Percentiles rank a stretch among this genome's conserved stretches.
These are phyloP conservation scores for Castor canadensis DNA, from an alignment of 2,113 vertebrate species.

Conservation along the genomic window DNA sequence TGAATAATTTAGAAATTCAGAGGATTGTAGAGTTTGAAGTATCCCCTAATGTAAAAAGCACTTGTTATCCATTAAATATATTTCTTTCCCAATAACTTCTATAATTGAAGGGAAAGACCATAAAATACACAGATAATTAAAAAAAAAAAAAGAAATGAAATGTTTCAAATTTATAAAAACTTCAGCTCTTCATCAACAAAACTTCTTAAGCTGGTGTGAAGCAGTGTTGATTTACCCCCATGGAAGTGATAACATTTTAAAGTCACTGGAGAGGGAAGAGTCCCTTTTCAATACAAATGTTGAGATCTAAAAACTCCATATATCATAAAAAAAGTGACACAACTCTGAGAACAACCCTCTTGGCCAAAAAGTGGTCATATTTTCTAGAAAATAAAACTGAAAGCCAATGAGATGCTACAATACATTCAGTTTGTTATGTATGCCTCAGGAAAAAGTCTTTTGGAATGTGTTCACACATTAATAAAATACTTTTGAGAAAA, in stretches of 20 bases:
- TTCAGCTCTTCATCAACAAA: neutral
- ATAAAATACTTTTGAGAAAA: slow-evolving; percentile 3
- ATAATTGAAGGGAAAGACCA: neutral
- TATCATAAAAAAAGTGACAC: slow-evolving; percentile 1
- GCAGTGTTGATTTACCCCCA: neutral
- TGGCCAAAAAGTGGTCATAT: slow-evolving; percentile 15
- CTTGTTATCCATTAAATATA: neutral
- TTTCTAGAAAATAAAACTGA: slow-evolving; percentile 47
- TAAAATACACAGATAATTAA: neutral
- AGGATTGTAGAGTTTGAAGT: neutral
- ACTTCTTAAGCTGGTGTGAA: neutral
- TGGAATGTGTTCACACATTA: neutral
- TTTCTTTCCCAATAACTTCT: neutral
- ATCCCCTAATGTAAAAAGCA: neutral
- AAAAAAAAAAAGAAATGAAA: neutral
- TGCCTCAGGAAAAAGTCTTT: neutral
- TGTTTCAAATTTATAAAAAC: neutral
- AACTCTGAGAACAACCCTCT: neutral
- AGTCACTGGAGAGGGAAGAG: neutral
- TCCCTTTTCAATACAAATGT: neutral
- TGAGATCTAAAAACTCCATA: neutral
- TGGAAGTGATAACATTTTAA: neutral
- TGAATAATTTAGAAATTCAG: neutral
- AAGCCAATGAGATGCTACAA: neutral
- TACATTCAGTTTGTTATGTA: slow-evolving; percentile 23